Percentiles rank a stretch among this genome's conserved stretches.
Conservation (phyloP, 2,888 invertebrate genomes). For the Scaptomyza parva region DNA sequence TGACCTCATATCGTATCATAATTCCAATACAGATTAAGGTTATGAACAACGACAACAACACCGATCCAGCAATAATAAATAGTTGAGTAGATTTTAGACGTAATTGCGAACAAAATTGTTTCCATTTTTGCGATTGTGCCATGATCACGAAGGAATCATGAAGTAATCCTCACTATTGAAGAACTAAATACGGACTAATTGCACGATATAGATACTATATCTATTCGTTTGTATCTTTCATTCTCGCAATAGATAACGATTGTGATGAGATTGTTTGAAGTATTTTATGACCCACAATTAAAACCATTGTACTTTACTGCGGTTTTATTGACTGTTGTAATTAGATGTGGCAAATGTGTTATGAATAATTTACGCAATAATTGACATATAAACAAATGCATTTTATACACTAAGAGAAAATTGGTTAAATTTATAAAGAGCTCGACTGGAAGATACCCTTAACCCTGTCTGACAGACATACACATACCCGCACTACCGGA, state of each 20-base stretch:
- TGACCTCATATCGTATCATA: conserved; percentile 75
- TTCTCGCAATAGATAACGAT: conserved; percentile 25
- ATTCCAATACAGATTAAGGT: conserved; percentile 76
- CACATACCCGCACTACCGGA: no score
- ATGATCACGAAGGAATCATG: conserved; percentile 10
- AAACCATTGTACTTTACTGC: conserved; percentile 18
- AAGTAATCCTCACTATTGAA: not conserved
- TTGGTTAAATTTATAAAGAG: not conserved
- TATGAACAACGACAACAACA: conserved; percentile 66
- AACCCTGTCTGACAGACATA: no score
- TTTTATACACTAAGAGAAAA: conserved; percentile 42
- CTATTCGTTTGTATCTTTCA: conserved; percentile 14
- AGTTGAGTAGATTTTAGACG: conserved; percentile 69
- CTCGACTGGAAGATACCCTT: no score
- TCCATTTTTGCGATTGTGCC: conserved; percentile 35
- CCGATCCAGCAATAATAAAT: conserved; percentile 70
- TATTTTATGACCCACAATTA: conserved; percentile 41
- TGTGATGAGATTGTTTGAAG: conserved; percentile 31
- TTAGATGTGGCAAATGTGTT: conserved; percentile 59
- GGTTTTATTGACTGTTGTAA: conserved; percentile 58
- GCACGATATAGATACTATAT: not conserved
- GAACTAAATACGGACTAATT: not conserved
- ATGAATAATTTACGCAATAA: conserved; percentile 72
- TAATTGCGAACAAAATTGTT: conserved; percentile 36
- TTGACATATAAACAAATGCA: conserved; percentile 60